Conservation (phyloP, 2,113 vertebrate genomes). For the Aegithalos caudatus region DNA sequence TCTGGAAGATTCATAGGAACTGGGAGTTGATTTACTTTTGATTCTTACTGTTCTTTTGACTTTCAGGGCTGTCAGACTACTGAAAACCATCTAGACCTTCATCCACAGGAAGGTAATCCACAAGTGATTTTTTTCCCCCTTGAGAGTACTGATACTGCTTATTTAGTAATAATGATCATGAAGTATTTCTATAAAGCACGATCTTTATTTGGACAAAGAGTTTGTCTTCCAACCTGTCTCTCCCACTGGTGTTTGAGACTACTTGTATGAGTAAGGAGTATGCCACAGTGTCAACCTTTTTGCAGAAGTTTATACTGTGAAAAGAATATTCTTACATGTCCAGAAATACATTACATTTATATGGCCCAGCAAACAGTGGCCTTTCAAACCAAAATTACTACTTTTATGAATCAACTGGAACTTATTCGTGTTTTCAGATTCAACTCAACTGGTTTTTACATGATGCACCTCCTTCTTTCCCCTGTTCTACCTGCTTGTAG, state of each 20-base stretch:
- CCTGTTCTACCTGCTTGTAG: not conserved
- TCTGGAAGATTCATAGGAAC: constrained; percentile 19
- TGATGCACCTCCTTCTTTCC: not conserved
- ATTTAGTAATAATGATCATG: not conserved
- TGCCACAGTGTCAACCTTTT: not conserved
- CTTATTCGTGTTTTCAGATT: not conserved
- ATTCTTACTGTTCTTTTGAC: constrained; percentile 11
- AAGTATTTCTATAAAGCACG: not conserved
- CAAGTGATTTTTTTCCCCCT: not conserved
- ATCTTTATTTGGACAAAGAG: not conserved
- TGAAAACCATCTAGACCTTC: not conserved
- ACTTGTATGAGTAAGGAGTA: not conserved
- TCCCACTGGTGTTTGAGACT: not conserved
- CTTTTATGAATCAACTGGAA: not conserved
- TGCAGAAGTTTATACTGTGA: not conserved
- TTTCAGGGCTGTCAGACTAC: not conserved
- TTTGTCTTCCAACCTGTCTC: not conserved
- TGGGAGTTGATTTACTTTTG: not conserved
- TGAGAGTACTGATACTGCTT: not conserved
- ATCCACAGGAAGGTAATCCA: not conserved
- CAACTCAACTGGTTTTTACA: not conserved
- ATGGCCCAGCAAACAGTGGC: not conserved
- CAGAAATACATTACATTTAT: not conserved
- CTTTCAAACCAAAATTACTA: not conserved
- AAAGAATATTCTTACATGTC: not conserved